phyloP scores from a whole-genome alignment of 2,797 vertebrate species.

The Ispidina lecontei region DNA sequence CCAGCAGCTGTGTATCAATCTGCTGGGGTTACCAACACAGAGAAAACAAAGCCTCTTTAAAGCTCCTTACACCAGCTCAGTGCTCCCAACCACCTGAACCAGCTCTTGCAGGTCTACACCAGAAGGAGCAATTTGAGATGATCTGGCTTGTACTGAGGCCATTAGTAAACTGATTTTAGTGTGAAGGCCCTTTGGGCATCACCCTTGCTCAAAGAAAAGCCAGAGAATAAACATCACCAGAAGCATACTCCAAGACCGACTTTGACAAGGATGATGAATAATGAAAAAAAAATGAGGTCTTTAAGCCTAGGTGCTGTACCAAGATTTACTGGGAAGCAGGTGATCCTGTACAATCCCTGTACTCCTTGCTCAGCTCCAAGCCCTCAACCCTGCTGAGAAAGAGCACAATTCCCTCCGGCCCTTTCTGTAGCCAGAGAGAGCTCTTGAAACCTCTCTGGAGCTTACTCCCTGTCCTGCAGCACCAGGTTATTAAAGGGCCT shows the following conservation, averaged over 20 bases:
- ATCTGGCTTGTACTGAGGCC: not conserved
- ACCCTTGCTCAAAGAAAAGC: not conserved
- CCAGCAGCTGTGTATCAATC: not conserved
- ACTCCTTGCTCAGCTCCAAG: not conserved
- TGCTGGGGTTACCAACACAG: not conserved
- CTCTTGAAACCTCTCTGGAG: not conserved
- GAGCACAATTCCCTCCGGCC: not conserved
- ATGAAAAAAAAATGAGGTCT: not conserved
- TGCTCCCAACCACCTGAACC: not conserved
- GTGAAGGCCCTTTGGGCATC: not conserved
- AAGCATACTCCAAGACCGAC: not conserved
- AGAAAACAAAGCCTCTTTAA: not conserved
- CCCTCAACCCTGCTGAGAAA: not conserved
- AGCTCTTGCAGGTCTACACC: not conserved
- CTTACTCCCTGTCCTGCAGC: not conserved
- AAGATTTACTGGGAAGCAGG: not conserved
- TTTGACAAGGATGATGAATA: not conserved
- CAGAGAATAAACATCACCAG: not conserved
- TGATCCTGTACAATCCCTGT: not conserved
- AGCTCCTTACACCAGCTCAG: not conserved
- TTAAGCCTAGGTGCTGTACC: not conserved
- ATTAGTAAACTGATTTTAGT: not conserved
- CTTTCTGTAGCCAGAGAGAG: not conserved
- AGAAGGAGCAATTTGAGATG: not conserved
- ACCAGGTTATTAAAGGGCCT: conserved; percentile 44